Base-by-base conservation (phyloP, 2,797 vertebrate species). In the Pempheris klunzingeri region DNA sequence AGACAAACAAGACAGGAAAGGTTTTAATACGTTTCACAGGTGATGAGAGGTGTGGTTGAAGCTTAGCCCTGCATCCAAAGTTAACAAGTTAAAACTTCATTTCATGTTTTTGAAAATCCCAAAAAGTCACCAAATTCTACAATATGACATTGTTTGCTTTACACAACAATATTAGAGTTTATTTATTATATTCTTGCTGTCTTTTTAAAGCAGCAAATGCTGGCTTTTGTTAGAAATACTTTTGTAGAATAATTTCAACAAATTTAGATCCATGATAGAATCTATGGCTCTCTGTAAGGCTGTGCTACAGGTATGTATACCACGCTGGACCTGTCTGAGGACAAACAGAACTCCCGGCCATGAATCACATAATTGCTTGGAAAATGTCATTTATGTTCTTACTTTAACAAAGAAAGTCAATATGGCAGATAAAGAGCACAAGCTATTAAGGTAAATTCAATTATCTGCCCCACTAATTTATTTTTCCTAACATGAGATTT, bases 361-460 rank as follows among this genome's bases (percentile, higher is more conserved):
- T 66, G 47, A 74, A 71, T 77, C 34, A 18, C 55, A 78, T 81
- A 72, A 86, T 84, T 80, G 77, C 69, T 75, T 55, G 44, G 24
- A 82, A 32, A 88, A 90, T 88, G 66, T 82, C 64, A 82, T 82
- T 84, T 66, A 72, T 81, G 39, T 83, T 78, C 39, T 65, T 81
- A 68, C 86, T 90, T 84, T 81, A 71, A 76, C 78, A 83, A 81
- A 77, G 46, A 73, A 50, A 71, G 78, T 77, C 80, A 88, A 77
- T 84, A 77, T 78, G 52, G 55, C 64, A 83, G 82, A 90, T 83
- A 80, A 85, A 89, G 67, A 82, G 72, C 77, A 81, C 54, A 64
- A 80, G 74, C 80, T 84, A 80, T 88, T 88, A 80, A 54, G 75
- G 82, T 83, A 82, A 86, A 88, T 86, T 82, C 78, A 92, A 85